Base-by-base conservation (phyloP, 2,888 invertebrate genomes). In the Thereva nobilitata region DNA sequence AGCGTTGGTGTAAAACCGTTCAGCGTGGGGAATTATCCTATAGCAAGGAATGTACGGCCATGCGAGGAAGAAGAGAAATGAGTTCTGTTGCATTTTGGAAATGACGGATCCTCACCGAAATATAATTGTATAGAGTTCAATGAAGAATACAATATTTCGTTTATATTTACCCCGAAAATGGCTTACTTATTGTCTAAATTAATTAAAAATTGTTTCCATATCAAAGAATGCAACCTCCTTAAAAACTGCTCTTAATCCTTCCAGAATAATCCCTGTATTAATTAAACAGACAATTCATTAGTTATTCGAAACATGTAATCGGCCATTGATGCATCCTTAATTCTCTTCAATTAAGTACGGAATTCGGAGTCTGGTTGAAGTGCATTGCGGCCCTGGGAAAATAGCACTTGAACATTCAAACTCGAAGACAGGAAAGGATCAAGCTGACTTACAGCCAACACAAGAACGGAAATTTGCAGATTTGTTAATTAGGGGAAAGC, bases 271-370 rank as follows among this genome's bases (percentile, higher is more conserved):
- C 50, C 61, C 23, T 42, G 42, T 69, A 87, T 87, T 87, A 87
- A 87, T 87, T 87, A 87, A 87, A 87, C 86, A 86, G 86, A 86
- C 87, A 87, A 87, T 87, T 87, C 87, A 87, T 87, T 87, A 87
- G 85, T 83, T 79, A 72, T 73, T 72, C 72, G 67, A 68, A 68
- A 70, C 71, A 72, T 71, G 71, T 70, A 72, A 72, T 71, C 72
- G 72, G 72, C 70, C 71, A 70, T 72, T 72, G 70, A 71, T 68
- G 70, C 52, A 69, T 67, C 55, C 64, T 67, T 70, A 56, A 56
- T 67, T 71, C 67, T 72, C 71, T 69, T 72, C 72, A 72, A 73
- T 74, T 74, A 73, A 74, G 73, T 72, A 67, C 47, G 55, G 44
- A 57, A 55, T 66, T 68, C 67, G 50, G 45, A 64, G 50, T 63